Conservation (phyloP, 2,113 vertebrate species). For the Furnarius figulus region DNA sequence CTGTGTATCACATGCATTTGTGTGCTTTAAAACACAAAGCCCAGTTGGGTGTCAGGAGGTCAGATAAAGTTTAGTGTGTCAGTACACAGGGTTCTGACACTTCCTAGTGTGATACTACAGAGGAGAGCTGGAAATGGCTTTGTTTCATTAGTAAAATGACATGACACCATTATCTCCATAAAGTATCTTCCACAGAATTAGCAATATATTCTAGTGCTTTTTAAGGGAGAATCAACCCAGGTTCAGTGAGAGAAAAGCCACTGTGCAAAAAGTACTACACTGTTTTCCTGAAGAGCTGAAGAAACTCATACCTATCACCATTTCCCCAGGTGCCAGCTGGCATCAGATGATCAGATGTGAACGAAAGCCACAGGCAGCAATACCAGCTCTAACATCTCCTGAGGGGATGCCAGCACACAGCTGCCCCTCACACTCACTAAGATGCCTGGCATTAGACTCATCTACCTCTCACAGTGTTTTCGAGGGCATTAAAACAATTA, state of each 20-base stretch:
- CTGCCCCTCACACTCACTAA: neutral
- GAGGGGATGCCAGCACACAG: neutral
- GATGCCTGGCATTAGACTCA: neutral
- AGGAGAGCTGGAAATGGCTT: neutral
- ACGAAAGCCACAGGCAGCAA: neutral
- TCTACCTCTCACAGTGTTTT: neutral
- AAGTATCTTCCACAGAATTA: neutral
- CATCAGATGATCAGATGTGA: neutral
- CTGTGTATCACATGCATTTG: neutral
- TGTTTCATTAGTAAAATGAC: neutral
- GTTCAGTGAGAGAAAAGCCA: neutral
- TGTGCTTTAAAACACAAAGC: neutral
- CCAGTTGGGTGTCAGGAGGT: neutral
- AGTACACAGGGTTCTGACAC: neutral
- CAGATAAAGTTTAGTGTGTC: neutral
- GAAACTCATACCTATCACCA: neutral
- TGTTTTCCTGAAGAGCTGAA: neutral
- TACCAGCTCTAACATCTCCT: neutral
- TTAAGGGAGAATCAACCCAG: neutral
- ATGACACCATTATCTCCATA: neutral
- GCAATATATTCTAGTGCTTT: neutral
- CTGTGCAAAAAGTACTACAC: rapidly evolving
- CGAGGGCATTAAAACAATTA: neutral
- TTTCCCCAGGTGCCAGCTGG: neutral
- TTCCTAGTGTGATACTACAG: neutral